Evolutionary conservation across 1,140 invertebrate species (phyloP).

Genomic region (Mylabris phalerata): DNA sequence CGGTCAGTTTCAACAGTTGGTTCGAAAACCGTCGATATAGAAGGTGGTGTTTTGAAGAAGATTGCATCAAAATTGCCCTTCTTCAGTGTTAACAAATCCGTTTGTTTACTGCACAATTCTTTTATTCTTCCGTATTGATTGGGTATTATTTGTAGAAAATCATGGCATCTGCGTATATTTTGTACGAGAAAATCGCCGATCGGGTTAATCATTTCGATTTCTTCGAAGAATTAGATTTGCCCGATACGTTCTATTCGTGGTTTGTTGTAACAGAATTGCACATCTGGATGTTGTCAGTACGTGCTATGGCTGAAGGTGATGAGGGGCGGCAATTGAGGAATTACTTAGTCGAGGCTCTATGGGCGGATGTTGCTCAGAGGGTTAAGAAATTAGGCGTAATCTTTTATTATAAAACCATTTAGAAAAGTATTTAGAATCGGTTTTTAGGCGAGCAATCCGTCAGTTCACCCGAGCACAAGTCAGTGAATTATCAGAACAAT

Average conservation of each 20-base stretch:
- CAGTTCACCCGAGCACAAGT: conserved; percentile 52
- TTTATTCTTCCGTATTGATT: not conserved
- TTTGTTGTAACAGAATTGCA: conserved; percentile 77
- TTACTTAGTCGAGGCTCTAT: conserved; percentile 67
- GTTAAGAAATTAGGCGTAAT: conserved; percentile 63
- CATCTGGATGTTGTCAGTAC: conserved; percentile 71
- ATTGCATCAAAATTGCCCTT: conserved; percentile 28
- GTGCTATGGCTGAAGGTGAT: conserved; percentile 69
- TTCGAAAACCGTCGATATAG: no score
- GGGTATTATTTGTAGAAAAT: conserved; percentile 46
- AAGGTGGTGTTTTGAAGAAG: not conserved
- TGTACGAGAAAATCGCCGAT: conserved; percentile 58
- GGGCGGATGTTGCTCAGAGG: conserved; percentile 69
- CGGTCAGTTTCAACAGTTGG: no score
- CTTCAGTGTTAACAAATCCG: conserved; percentile 24
- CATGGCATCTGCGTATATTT: conserved; percentile 51
- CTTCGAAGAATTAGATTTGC: conserved; percentile 60
- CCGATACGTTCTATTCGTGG: conserved; percentile 78
- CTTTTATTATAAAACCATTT: not conserved
- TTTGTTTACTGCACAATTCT: conserved; percentile 8
- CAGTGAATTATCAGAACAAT: conserved; percentile 60
- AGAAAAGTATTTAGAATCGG: not conserved
- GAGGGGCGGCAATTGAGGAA: conserved; percentile 66
- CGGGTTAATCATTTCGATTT: conserved; percentile 53
- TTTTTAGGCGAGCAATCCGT: conserved; percentile 50